These are phyloP conservation scores for Pandemis heparana DNA, from an alignment of 2,888 invertebrate genomes.

Conservation along the genomic window DNA sequence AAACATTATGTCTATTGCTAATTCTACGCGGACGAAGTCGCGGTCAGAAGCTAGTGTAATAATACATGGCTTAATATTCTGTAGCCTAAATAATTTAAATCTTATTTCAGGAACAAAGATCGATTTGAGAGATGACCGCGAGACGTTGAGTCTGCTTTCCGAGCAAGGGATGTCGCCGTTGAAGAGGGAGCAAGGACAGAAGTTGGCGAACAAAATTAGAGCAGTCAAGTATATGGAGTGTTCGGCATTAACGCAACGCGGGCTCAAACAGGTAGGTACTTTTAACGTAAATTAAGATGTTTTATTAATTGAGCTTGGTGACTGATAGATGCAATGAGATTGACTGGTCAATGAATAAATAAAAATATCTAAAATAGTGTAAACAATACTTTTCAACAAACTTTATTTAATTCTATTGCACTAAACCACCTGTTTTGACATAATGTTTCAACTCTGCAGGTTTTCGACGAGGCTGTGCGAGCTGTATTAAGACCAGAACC, in stretches of 20 bases:
- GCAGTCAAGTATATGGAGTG: conserved; percentile 99
- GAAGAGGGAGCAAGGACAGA: conserved; percentile 98
- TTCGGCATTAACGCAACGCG: conserved; percentile 99
- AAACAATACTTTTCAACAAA: too few relatives aligned
- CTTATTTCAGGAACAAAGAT: conserved; percentile 95
- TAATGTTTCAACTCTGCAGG: conserved; percentile 83
- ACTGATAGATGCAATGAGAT: too few relatives aligned
- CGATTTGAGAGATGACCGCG: conserved; percentile 98
- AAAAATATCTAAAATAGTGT: too few relatives aligned
- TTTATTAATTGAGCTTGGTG: too few relatives aligned
- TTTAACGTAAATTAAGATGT: too few relatives aligned
- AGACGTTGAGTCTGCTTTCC: conserved; percentile 95
- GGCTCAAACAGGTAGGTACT: conserved; percentile 92
- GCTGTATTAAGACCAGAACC: conserved; percentile 99
- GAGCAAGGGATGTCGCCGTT: conserved; percentile 98
- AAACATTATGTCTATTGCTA: too few relatives aligned
- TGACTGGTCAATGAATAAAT: too few relatives aligned
- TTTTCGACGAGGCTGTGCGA: conserved; percentile 99
- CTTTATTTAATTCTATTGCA: too few relatives aligned
- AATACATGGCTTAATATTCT: background rate
- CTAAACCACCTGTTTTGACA: too few relatives aligned
- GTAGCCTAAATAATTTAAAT: background rate
- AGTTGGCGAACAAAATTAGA: conserved; percentile 98
- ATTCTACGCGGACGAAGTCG: too few relatives aligned
- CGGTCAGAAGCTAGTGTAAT: too few relatives aligned